phyloP scores from a whole-genome alignment of 2,113 vertebrate genomes.

The Cyprinodon tularosa region DNA sequence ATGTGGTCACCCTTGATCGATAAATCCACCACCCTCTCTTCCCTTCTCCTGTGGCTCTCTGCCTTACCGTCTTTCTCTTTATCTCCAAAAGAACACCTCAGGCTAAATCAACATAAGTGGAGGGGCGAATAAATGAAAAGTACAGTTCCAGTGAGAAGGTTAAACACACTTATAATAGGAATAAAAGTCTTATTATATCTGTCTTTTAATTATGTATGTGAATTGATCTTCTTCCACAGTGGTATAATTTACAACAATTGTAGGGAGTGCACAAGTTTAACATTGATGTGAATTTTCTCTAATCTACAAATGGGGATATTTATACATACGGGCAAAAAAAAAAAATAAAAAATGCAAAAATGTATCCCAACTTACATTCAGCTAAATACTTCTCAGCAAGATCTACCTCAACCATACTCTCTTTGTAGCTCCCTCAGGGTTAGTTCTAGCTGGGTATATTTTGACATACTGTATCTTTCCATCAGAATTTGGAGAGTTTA shows the following conservation, averaged over 20 bases:
- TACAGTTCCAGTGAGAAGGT: constrained; percentile 22
- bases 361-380: not conserved
- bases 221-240: not conserved
- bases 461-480: not conserved
- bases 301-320: too few relatives aligned
- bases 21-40: constrained; percentile 67
- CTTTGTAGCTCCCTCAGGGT: not conserved
- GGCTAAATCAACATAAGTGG: constrained; percentile 76
- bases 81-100: constrained; percentile 47
- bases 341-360: not conserved
- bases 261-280: not conserved
- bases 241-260: not conserved
- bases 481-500: not conserved
- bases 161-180: not conserved
- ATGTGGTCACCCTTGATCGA: constrained; percentile 81
- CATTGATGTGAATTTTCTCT: too few relatives aligned
- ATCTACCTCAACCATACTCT: not conserved
- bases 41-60: constrained; percentile 27
- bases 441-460: not conserved
- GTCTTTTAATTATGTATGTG: not conserved
- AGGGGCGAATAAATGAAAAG: constrained; percentile 77
- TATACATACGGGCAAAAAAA: not conserved
- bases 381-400: not conserved
- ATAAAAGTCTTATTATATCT: not conserved
- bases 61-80: constrained; percentile 40